Conservation (phyloP, 2,113 vertebrate species). For the Nibea coibor region DNA sequence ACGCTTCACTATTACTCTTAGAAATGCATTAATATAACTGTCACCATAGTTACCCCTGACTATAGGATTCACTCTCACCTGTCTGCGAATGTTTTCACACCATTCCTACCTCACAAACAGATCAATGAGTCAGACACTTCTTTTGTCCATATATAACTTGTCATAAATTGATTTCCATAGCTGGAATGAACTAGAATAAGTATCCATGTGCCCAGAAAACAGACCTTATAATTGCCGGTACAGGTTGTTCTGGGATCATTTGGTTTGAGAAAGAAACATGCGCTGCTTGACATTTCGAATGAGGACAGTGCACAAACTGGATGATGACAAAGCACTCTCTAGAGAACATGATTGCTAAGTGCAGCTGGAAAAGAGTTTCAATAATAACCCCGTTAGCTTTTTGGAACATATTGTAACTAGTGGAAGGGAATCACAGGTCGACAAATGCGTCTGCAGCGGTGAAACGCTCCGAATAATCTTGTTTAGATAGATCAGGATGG, state of each 20-base stretch:
- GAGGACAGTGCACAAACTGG: constrained; percentile 7
- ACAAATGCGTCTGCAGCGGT: neutral
- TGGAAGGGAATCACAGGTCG: neutral
- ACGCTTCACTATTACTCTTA: neutral
- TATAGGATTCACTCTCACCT: neutral
- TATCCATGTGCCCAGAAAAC: neutral
- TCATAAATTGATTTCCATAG: constrained; percentile 2
- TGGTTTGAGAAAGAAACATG: neutral
- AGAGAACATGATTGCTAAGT: neutral
- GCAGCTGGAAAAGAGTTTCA: neutral
- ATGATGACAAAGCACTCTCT: neutral
- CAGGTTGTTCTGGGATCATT: neutral
- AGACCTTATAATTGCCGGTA: neutral
- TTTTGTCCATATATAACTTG: neutral
- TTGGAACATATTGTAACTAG: neutral
- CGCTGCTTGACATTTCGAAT: constrained; percentile 23
- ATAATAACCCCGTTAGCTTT: neutral
- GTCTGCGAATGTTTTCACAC: constrained; percentile 16
- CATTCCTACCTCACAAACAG: constrained; percentile 2
- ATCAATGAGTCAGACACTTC: neutral
- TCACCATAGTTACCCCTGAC: constrained; percentile 16
- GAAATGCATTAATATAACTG: constrained; percentile 1
- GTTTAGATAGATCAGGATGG: neutral
- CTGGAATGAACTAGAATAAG: neutral
- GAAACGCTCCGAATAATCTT: neutral